Percentiles rank a stretch among this genome's conserved stretches.
Evolutionary conservation across 2,888 invertebrate species (phyloP).

Genomic region (Harpalus rufipes): DNA sequence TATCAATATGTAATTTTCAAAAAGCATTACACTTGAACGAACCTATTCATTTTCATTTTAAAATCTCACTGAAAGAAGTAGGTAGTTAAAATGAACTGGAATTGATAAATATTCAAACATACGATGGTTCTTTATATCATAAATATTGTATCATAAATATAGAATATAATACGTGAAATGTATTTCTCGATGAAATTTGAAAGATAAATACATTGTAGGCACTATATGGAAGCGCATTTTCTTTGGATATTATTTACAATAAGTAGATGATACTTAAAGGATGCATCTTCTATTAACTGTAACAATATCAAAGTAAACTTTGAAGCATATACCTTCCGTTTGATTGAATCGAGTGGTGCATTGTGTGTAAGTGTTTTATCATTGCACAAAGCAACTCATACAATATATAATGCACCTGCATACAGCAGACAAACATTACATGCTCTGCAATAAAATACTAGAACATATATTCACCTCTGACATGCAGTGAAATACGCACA

Average conservation of each 20-base stretch:
- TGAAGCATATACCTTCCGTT: neutral
- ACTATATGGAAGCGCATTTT: too few relatives aligned
- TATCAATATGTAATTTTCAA: too few relatives aligned
- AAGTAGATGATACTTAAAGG: neutral
- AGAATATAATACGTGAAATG: too few relatives aligned
- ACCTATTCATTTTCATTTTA: too few relatives aligned
- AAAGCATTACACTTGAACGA: too few relatives aligned
- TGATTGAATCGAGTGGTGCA: neutral
- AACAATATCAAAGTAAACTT: constrained; percentile 3
- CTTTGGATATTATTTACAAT: neutral
- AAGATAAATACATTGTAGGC: too few relatives aligned
- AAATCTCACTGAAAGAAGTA: too few relatives aligned
- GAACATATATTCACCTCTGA: constrained; percentile 31
- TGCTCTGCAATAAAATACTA: constrained; percentile 32
- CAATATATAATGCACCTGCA: constrained; percentile 31
- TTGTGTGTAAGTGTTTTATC: neutral
- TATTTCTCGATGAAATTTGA: too few relatives aligned
- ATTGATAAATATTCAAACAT: too few relatives aligned
- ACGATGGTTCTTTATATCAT: too few relatives aligned
- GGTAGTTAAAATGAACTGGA: too few relatives aligned
- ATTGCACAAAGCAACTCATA: constrained; percentile 15
- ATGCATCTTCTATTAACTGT: neutral
- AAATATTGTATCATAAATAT: too few relatives aligned
- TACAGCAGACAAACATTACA: constrained; percentile 41
- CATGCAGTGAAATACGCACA: neutral